Conservation (phyloP, 2,888 invertebrate species). For the Didymodactylos carnosus region DNA sequence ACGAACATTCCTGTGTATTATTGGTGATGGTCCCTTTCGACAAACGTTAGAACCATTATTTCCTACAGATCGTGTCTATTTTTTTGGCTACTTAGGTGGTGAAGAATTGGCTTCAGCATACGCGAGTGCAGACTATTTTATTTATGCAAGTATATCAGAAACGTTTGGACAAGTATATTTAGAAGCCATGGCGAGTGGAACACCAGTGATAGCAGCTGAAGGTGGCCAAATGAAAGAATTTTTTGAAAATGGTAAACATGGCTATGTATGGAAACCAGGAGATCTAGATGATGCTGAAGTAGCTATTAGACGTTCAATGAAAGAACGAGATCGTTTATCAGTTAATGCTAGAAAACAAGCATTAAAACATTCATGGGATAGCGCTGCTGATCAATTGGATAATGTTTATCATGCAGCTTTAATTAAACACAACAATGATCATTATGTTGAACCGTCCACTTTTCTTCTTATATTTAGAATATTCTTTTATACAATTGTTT, state of each 20-base stretch:
- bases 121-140: constrained; percentile 13
- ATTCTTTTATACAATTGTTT: background rate
- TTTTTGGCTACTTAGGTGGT: constrained; percentile 13
- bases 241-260: constrained; percentile 8
- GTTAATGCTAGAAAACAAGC: constrained; percentile 4
- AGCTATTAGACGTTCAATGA: constrained; percentile 3
- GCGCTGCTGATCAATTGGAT: constrained; percentile 6
- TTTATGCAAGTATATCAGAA: constrained; percentile 12
- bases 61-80: constrained; percentile 3
- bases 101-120: constrained; percentile 7
- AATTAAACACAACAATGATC: background rate
- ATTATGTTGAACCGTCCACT: background rate
- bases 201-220: constrained; percentile 9
- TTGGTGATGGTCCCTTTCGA: constrained; percentile 10
- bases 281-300: background rate
- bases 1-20: constrained; percentile 7
- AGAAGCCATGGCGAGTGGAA: constrained; percentile 14
- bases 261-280: constrained; percentile 12
- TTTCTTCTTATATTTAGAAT: background rate
- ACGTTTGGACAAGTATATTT: constrained; percentile 15
- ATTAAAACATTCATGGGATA: constrained; percentile 11
- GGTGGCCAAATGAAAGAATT: constrained; percentile 14
- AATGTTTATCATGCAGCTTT: constrained; percentile 1
- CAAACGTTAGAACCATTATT: constrained; percentile 9
- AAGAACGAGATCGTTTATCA: background rate